phyloP scores from a whole-genome alignment of 1,140 invertebrate genomes.

The Atopsyche davidsoni region DNA sequence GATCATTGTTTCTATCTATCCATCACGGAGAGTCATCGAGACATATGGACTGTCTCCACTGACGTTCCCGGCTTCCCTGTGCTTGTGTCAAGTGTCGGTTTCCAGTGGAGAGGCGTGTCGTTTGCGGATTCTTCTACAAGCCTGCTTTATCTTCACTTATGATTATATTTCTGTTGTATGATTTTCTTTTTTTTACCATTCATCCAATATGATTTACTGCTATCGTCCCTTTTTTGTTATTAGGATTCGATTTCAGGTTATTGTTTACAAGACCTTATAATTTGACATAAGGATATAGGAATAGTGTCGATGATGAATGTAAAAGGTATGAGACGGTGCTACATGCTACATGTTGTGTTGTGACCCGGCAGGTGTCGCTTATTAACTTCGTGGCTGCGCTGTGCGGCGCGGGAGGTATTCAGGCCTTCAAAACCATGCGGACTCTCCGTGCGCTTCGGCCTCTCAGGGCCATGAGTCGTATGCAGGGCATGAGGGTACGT shows the following conservation, averaged over 20 bases:
- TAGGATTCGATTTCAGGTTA: neutral
- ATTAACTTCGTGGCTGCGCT: conserved; percentile 95
- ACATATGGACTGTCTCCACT: too few species aligned
- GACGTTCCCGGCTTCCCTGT: too few species aligned
- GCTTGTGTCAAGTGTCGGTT: conserved; percentile 11
- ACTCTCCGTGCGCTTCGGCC: conserved; percentile 90
- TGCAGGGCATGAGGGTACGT: conserved; percentile 98
- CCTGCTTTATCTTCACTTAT: conserved; percentile 1
- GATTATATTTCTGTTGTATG: neutral
- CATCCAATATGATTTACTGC: neutral
- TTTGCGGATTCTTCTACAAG: neutral
- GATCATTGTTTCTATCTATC: conserved; percentile 7
- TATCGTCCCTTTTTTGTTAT: neutral
- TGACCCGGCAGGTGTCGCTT: conserved; percentile 76
- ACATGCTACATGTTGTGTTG: conserved; percentile 26
- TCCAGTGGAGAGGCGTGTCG: neutral
- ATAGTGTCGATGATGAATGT: neutral
- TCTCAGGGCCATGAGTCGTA: conserved; percentile 91
- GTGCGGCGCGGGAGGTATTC: conserved; percentile 88
- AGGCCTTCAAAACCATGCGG: conserved; percentile 97
- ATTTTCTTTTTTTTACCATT: conserved; percentile 4
- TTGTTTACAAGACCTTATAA: neutral
- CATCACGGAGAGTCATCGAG: too few species aligned
- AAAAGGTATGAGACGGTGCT: neutral
- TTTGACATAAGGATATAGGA: neutral